Percentiles rank a stretch among this genome's conserved stretches.
Evolutionary conservation across 2,113 vertebrate species (phyloP).

Genomic region (Atlantisia rogersi): DNA sequence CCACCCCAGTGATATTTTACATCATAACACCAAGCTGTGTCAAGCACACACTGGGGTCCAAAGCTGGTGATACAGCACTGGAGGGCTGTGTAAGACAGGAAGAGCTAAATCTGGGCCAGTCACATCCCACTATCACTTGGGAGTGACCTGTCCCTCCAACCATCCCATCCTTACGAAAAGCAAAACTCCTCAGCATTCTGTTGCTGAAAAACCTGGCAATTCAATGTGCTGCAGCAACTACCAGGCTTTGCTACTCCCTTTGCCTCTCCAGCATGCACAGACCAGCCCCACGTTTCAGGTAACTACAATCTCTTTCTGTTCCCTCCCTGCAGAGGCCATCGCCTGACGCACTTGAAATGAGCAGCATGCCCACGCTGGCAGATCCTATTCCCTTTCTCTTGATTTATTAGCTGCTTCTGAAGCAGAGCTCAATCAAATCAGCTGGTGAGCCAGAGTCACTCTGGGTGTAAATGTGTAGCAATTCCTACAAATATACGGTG

Average conservation of each 20-base stretch:
- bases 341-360: neutral
- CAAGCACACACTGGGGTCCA: neutral
- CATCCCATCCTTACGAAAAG: neutral
- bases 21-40: neutral
- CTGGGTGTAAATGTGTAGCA: neutral
- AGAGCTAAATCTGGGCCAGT: neutral
- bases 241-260: neutral
- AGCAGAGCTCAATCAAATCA: neutral
- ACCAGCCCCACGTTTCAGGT: rapidly evolving
- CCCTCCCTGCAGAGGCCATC: neutral
- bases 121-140: neutral
- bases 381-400: neutral
- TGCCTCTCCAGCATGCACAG: neutral
- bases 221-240: neutral
- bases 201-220: too few relatives aligned
- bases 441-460: neutral
- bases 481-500: neutral
- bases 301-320: neutral
- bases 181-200: neutral
- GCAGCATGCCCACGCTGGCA: neutral
- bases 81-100: neutral
- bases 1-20: neutral
- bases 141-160: neutral
- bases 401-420: neutral
- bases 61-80: rapidly evolving